Evolutionary conservation across 2,797 vertebrate genomes (phyloP).

Genomic region (Nasua narica): DNA sequence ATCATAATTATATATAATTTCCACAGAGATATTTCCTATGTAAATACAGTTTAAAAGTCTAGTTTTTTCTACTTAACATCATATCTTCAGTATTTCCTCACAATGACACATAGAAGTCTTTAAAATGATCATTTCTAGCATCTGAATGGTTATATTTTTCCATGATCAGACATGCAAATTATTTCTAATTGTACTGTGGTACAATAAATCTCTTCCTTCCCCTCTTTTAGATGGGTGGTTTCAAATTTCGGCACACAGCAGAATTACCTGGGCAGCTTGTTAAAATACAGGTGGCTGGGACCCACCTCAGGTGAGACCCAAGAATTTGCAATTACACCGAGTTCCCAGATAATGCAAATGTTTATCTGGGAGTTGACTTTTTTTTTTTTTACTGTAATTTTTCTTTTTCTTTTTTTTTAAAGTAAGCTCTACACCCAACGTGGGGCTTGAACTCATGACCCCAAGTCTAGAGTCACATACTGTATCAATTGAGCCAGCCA

Average conservation of each 20-base stretch:
- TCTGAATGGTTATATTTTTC: background rate
- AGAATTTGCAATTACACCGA: background rate
- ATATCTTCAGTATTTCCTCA: background rate
- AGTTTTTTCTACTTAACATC: background rate
- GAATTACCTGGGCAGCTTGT: background rate
- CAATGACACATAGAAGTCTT: background rate
- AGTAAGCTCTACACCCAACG: background rate
- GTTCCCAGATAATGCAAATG: background rate
- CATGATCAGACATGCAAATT: background rate
- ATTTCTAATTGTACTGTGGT: background rate
- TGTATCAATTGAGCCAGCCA: background rate
- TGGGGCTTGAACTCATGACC: background rate
- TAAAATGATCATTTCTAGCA: background rate
- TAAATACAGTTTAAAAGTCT: background rate
- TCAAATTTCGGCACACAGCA: background rate
- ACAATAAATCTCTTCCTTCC: background rate
- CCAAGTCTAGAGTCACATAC: background rate
- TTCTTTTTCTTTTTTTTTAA: background rate
- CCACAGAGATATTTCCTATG: background rate
- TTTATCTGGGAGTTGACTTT: background rate
- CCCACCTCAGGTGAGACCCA: background rate
- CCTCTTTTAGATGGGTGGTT: background rate
- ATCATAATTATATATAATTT: background rate
- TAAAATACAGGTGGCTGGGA: background rate
- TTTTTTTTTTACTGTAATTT: background rate